phyloP scores from a whole-genome alignment of 2,113 vertebrate species.

The Oceanites oceanicus region DNA sequence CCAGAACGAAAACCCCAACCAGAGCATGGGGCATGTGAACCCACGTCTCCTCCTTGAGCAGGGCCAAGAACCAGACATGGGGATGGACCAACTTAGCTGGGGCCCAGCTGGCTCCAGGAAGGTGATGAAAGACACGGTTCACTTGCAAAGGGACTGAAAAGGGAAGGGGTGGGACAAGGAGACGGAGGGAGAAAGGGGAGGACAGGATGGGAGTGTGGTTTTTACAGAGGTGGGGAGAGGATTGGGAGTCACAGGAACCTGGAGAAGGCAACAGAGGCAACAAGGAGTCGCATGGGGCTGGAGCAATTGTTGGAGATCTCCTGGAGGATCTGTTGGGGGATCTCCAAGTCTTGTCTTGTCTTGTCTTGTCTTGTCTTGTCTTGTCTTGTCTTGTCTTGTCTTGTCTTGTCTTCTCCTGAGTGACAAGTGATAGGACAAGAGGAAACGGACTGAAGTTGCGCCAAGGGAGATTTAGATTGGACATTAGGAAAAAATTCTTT shows the following conservation, averaged over 20 bases:
- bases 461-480: no score
- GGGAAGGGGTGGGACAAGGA: neutral
- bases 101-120: neutral
- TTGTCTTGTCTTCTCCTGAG: neutral
- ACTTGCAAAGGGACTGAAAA: neutral
- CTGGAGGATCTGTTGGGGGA: neutral
- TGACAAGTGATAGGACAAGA: no score
- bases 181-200: neutral
- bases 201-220: neutral
- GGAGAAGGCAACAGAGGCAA: neutral
- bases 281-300: neutral
- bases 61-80: neutral
- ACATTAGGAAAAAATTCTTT: no score
- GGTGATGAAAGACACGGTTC: no score
- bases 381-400: no score
- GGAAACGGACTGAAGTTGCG: no score
- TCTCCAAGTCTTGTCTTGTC: neutral
- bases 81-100: fast-evolving
- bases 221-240: no score
- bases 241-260: neutral
- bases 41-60: neutral
- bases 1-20: neutral
- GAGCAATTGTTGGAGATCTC: neutral
- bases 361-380: no score
- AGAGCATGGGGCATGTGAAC: neutral